Conservation (phyloP, 2,797 vertebrate genomes). For the Sebastes steindachneri region DNA sequence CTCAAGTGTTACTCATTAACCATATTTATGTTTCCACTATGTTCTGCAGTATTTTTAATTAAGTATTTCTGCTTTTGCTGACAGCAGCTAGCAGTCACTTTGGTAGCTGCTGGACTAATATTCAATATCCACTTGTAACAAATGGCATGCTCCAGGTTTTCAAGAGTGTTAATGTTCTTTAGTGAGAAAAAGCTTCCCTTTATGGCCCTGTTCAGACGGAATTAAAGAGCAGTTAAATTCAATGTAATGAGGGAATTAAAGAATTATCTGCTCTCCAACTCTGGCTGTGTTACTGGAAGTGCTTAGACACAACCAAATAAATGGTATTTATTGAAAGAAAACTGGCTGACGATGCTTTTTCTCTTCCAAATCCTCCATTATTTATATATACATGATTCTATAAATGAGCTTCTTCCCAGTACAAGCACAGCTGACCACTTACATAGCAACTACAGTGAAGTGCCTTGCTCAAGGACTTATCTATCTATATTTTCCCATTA, state of each 20-base stretch:
- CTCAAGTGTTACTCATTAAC: not conserved
- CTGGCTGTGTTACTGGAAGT: not conserved
- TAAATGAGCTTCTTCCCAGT: not conserved
- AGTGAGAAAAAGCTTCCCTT: not conserved
- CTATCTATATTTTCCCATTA: not conserved
- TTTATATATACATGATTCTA: not conserved
- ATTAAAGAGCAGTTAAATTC: conserved; percentile 28
- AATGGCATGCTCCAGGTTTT: conserved; percentile 1
- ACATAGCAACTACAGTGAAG: not conserved
- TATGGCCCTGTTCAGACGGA: not conserved
- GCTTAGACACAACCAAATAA: not conserved
- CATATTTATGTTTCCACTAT: not conserved
- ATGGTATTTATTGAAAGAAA: conserved; percentile 14
- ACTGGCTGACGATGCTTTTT: not conserved
- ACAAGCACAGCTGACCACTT: not conserved
- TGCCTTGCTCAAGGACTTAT: not conserved
- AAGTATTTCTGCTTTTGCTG: not conserved
- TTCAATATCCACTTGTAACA: not conserved
- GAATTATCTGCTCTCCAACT: conserved; percentile 8
- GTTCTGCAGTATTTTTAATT: not conserved
- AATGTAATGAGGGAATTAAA: conserved; percentile 9
- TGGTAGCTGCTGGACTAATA: not conserved
- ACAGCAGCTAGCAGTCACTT: not conserved
- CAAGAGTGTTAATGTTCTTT: not conserved
- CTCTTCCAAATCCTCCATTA: not conserved